Base-by-base conservation (phyloP, 2,888 invertebrate genomes). In the Argyra leucocephala region DNA sequence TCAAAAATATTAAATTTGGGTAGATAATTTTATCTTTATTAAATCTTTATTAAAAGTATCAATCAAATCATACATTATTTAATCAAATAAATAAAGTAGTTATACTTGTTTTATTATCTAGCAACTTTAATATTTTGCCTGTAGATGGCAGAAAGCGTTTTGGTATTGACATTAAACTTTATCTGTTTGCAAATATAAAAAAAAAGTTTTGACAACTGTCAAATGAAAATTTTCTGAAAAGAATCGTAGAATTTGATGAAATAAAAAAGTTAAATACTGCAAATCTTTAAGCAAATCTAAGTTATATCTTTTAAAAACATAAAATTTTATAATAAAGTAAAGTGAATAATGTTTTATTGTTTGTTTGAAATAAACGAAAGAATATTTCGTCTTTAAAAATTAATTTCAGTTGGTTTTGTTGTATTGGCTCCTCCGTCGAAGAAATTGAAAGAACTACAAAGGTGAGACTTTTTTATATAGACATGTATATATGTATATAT, bases 351-450 rank as follows among this genome's bases (percentile, higher is more conserved):
- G 48, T 48, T 48, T 48, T 48, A 18, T 48, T 15, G 5, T 48
- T 15, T 48, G 18, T n/a, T 48, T 48, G 24, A 63, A 61, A 9
- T 48, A 48, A 48, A 48, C 48, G 48, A 48, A 48, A 48, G 48
- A 48, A 48, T 48, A 64, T 64, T 67, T 63, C 63, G 63, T 31
- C 65, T 64, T 64, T 68, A 67, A 68, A 67, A 61, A 68, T 68
- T 68, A 64, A 67, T 64, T 65, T 59, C 23, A 59, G 76, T 74
- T 76, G 76, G 75, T 73, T 76, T 72, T 78, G 78, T 75, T 78
- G 78, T 76, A 78, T 79, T 75, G 77, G 76, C 74, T 73, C 72
- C 69, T 73, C 75, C 73, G 76, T 77, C 72, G 77, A 75, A 72
- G 76, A 77, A 75, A 48, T 48, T 23, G 23, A 59, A 18, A 77